A percentile compares a stretch with the other conserved stretches of the same genome.
phyloP scores from a whole-genome alignment of 1,140 invertebrate genomes.

The Cherax quadricarinatus region DNA sequence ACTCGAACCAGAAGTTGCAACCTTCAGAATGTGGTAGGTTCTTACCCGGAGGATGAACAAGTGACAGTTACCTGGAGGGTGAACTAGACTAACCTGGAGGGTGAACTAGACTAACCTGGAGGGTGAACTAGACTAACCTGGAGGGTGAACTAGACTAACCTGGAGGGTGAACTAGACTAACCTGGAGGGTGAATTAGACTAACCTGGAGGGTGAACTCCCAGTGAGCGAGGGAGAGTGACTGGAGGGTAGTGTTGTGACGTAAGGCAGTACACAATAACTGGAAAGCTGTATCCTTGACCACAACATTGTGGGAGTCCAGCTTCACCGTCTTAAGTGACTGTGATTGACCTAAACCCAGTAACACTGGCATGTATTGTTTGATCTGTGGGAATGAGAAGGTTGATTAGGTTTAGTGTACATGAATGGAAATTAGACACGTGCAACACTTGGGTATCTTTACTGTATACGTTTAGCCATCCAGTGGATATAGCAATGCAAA shows the following conservation, averaged over 20 bases:
- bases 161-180: no score
- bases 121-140: conserved; percentile 43
- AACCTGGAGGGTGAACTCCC: conserved; percentile 69
- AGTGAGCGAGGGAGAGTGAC: conserved; percentile 57
- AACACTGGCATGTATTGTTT: conserved; percentile 68
- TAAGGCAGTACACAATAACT: conserved; percentile 66
- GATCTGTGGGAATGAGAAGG: background rate
- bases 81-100: no score
- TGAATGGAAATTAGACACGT: background rate
- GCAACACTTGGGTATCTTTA: no score
- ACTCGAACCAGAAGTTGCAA: no score
- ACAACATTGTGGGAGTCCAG: conserved; percentile 55
- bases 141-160: no score
- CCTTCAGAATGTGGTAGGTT: no score
- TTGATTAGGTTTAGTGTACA: no score
- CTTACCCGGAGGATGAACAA: no score
- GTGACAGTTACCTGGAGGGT: no score
- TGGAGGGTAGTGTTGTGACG: conserved; percentile 63
- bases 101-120: conserved; percentile 43
- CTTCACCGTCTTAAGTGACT: conserved; percentile 50
- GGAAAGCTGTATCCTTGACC: conserved; percentile 59
- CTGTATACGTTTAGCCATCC: no score
- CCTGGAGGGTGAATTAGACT: background rate
- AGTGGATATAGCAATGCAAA: no score
- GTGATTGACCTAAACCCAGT: conserved; percentile 65